Evolutionary conservation across 2,888 invertebrate genomes (phyloP), one percentile per base, ranked within the genome.

Genomic region (Pterobdella sp.): DNA sequence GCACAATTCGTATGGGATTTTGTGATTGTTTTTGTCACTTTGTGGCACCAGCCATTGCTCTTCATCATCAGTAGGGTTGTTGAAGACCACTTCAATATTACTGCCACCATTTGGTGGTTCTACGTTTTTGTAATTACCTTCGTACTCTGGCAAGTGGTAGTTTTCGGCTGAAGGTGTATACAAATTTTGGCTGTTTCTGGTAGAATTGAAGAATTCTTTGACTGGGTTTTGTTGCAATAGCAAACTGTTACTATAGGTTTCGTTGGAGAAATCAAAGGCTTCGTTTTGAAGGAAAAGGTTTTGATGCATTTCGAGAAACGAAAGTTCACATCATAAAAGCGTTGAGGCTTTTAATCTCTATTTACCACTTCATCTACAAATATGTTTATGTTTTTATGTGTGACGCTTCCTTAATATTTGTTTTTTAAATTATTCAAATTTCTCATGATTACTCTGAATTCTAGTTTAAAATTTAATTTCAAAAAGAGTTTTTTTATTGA

Each of bases 221-320:
- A 56, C 60, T n/a, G 60, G 26, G 60, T 56, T 56, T 22, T 56
- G 60, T 22, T 56, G 60, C n/a, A 26, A 56, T 22, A 26, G n/a
- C 26, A 56, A 26, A 56, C 26, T 56, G 7, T n/a, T 56, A 26
- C 60, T 26, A 56, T 56, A 56, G n/a, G 60, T 56, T 56, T 56
- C 60, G n/a, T 26, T 56, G 4, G 26, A 22, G 7, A 26, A 56
- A 56, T 56, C 26, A 26, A 56, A 56, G 7, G 26, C 26, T 56
- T 22, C 3, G 18, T 26, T 56, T n/a, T 56, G 60, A 22, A 56
- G 26, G 4, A 26, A 56, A n/a, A 14, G 26, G n/a, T 56, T 26
- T 56, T n/a, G 60, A 56, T 56, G 26, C 60, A 56, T 56, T 56
- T 56, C 60, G 10, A n/a, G n/a, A n/a, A n/a, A n/a, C n/a, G n/a